These are phyloP conservation scores for Acutogordius australiensis DNA, from an alignment of 2,888 invertebrate genomes.

Conservation along the genomic window DNA sequence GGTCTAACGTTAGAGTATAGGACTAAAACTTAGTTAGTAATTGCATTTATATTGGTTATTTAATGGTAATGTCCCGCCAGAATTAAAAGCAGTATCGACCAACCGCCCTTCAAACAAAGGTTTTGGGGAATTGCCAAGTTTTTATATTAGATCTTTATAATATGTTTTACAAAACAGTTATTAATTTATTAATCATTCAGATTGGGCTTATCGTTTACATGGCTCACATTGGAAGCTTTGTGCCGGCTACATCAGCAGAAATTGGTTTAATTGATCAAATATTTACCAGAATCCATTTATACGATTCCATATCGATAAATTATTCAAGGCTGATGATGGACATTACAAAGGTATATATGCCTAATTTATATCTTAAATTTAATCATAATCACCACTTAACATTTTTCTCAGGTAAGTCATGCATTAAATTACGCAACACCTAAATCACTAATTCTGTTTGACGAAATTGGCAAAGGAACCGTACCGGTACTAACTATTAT, in stretches of 20 bases:
- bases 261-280: constrained; percentile 44
- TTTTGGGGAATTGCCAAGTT: too few species aligned
- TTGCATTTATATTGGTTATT: too few species aligned
- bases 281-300: constrained; percentile 41
- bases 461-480: constrained; percentile 67
- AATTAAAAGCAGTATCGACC: too few species aligned
- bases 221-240: constrained; percentile 59
- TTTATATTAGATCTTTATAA: too few species aligned
- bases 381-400: too few species aligned
- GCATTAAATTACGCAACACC: constrained; percentile 36
- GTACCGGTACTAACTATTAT: background rate
- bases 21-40: too few species aligned
- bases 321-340: constrained; percentile 60
- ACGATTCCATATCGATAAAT: constrained; percentile 44
- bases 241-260: constrained; percentile 44
- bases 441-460: constrained; percentile 44
- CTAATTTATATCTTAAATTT: too few species aligned
- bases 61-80: too few species aligned
- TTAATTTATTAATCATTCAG: constrained; percentile 18
- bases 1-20: too few species aligned
- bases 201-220: constrained; percentile 46
- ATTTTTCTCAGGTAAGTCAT: constrained; percentile 43
- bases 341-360: constrained; percentile 44
- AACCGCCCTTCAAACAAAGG: too few species aligned
- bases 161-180: background rate